Evolutionary conservation across 2,113 vertebrate genomes (phyloP), one percentile per base, ranked within the genome.

Genomic region (Rhagologus leucostigma): DNA sequence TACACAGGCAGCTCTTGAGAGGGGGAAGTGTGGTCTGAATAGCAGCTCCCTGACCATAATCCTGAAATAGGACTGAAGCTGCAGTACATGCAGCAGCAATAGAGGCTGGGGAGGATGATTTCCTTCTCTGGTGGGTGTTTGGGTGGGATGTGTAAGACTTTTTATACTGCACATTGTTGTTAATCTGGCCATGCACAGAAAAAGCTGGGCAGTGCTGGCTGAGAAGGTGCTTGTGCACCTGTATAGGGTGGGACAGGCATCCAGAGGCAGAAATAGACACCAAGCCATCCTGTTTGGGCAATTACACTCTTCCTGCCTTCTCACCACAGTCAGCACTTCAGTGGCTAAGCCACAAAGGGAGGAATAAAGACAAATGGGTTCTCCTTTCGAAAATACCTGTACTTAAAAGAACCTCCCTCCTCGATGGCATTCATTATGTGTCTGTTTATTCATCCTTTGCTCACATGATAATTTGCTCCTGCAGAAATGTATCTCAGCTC

Each of bases 241-340:
- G 95, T 75, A 60, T 41, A 33, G 95, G 97, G 95, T 81, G 95
- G 95, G 87, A 91, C 96, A 85, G 84, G 77, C 86, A 69, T 73
- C 71, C 60, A 16, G 79, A 82, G 71, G 80, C 96, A 95, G 89
- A 96, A 97, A 94, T 94, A 97, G 94, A 27, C 70, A 90, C 80
- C 26, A 4, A 74, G 82, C 89, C 85, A 44, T 87, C 94, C 94
- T 91, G 80, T 90, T 63, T 74, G 73, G 87, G 76, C 96, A 94
- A 95, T 95, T 92, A 71, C 1, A 23, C 83, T 90, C 87, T 95
- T 95, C 94, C 96, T 96, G 93, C 53, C 2, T 64, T 67, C 90
- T 91, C 87, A 82, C 91, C 55, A 0, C 73, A 33, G 81, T 10
- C 3, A 2, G 68, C 23, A 12, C 74, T 77, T 82, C 50, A 56